These are phyloP conservation scores for Perca schrenkii DNA, from an alignment of 2,113 vertebrate species.

Conservation along the genomic window DNA sequence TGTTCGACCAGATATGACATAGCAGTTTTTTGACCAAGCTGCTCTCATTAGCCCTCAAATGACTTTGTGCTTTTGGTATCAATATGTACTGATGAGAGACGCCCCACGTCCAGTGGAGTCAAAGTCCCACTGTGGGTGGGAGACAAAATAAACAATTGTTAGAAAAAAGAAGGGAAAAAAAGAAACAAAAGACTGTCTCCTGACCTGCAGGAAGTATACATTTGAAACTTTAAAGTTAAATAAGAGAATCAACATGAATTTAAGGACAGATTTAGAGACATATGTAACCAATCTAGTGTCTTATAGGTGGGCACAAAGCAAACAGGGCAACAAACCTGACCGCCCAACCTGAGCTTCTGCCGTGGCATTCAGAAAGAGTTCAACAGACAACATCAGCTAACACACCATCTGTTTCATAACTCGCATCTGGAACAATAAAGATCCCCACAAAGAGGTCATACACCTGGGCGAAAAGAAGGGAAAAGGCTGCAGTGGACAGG, in stretches of 20 bases:
- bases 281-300: background rate
- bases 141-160: constrained; percentile 62
- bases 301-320: constrained; percentile 1
- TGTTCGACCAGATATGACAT: background rate
- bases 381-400: constrained; percentile 53
- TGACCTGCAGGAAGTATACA: constrained; percentile 68
- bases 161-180: constrained; percentile 30
- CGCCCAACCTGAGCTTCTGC: constrained; percentile 30
- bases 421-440: constrained; percentile 68
- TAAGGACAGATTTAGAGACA: background rate
- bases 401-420: constrained; percentile 68
- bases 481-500: constrained; percentile 29
- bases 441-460: constrained; percentile 34
- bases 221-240: background rate
- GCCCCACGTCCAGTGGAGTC: constrained; percentile 14
- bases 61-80: constrained; percentile 56
- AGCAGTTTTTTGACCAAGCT: background rate
- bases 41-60: constrained; percentile 44
- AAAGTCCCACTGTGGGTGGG: constrained; percentile 53
- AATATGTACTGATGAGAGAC: constrained; percentile 36
- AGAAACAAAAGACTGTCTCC: constrained; percentile 48
- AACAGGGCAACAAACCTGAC: background rate
- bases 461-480: constrained; percentile 19
- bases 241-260: background rate
- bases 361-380: constrained; percentile 44